Conservation (phyloP, 1,140 invertebrate species). For the Tetraneura akinire region DNA sequence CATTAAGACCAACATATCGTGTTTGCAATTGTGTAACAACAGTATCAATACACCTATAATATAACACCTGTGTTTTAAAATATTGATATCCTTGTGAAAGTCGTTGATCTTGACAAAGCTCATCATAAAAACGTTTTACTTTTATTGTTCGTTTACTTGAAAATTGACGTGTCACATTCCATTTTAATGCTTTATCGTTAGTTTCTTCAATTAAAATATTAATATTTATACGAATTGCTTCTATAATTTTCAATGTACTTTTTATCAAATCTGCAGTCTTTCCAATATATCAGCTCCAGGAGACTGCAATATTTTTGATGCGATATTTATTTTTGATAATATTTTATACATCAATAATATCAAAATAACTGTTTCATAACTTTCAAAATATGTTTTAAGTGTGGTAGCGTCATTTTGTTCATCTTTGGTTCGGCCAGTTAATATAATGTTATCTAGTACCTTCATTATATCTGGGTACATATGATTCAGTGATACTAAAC, state of each 20-base stretch:
- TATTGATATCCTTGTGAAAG: background rate
- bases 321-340: background rate
- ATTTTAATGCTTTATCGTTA: background rate
- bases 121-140: background rate
- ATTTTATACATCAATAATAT: slow-evolving; percentile 14
- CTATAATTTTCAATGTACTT: background rate
- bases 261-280: background rate
- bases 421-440: background rate
- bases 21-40: too few species aligned
- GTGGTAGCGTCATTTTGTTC: background rate
- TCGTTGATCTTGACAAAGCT: too few species aligned
- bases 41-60: too few species aligned
- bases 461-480: background rate
- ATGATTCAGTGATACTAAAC: background rate
- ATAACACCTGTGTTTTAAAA: slow-evolving; percentile 2
- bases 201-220: background rate
- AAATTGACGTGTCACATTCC: background rate
- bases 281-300: background rate
- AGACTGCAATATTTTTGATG: background rate
- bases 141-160: background rate
- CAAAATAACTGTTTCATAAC: too few species aligned
- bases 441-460: background rate
- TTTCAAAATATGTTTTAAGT: too few species aligned
- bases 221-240: background rate
- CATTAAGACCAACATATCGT: too few species aligned